These are phyloP conservation scores for Neodontobutis hainanensis DNA, from an alignment of 2,113 vertebrate genomes.

Conservation along the genomic window DNA sequence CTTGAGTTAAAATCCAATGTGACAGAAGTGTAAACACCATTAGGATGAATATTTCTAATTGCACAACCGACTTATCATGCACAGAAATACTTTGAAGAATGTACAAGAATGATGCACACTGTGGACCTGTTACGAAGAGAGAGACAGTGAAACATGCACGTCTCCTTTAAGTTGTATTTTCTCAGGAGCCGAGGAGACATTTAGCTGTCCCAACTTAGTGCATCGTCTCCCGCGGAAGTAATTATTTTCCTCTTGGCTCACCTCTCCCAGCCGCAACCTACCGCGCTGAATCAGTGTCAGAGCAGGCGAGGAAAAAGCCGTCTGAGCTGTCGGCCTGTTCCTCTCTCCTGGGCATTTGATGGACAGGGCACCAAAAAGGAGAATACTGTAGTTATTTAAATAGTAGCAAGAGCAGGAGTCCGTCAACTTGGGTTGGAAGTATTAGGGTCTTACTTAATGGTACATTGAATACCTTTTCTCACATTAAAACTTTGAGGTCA, in stretches of 20 bases:
- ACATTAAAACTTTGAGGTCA: conserved; percentile 3
- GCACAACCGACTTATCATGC: no score
- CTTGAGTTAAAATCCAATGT: neutral
- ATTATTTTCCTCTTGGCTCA: conserved; percentile 56
- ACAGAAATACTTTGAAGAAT: neutral
- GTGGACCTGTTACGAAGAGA: no score
- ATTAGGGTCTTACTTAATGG: neutral
- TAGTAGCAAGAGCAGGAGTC: conserved; percentile 15
- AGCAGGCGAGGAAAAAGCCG: conserved; percentile 32
- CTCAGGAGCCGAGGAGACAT: conserved; percentile 31
- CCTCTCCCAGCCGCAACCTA: conserved; percentile 29
- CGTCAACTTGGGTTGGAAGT: neutral
- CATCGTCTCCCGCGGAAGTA: conserved; percentile 45
- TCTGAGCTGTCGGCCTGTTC: conserved; percentile 35
- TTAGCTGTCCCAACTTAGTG: conserved; percentile 20
- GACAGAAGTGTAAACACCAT: neutral
- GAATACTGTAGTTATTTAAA: conserved; percentile 51
- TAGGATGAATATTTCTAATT: no score
- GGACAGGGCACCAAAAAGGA: conserved; percentile 23
- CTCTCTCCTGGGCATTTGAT: conserved; percentile 53
- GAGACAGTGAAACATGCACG: neutral
- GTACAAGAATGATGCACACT: neutral
- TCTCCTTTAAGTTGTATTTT: conserved; percentile 16
- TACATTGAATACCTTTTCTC: conserved; percentile 15
- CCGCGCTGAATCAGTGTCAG: conserved; percentile 55